These are phyloP conservation scores for Rhynchonycteris naso DNA, from an alignment of 2,797 vertebrate species.

Conservation along the genomic window DNA sequence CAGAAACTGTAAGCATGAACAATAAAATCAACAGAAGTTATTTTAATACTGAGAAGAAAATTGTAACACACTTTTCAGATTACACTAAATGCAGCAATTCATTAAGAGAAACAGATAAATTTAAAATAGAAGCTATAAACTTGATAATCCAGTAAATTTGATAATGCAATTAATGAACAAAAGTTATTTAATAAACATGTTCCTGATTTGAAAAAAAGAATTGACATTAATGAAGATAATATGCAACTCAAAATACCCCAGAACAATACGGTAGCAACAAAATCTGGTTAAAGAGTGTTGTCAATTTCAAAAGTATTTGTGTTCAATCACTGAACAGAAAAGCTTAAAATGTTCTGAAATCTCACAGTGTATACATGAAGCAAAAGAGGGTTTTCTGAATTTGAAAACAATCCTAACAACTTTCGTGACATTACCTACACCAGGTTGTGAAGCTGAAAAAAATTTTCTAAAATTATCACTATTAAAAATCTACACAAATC, in stretches of 20 bases:
- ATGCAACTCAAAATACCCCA: background rate
- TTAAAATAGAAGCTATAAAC: slow-evolving; percentile 26
- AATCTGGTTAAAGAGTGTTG: background rate
- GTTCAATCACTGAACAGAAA: background rate
- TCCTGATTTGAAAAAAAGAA: slow-evolving; percentile 16
- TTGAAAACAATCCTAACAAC: slow-evolving; percentile 13
- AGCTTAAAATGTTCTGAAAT: slow-evolving; percentile 18
- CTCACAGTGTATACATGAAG: background rate
- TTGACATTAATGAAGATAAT: background rate
- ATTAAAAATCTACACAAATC: background rate
- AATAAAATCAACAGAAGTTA: slow-evolving; percentile 45
- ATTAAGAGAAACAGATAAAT: slow-evolving; percentile 36
- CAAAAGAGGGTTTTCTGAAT: background rate
- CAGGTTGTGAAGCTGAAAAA: background rate
- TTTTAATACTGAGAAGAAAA: slow-evolving; percentile 13
- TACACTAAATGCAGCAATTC: background rate
- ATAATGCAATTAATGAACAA: slow-evolving; percentile 21
- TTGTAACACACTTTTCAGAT: slow-evolving; percentile 46
- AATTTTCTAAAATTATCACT: background rate
- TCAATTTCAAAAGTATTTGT: slow-evolving; percentile 15
- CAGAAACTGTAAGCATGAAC: slow-evolving; percentile 47
- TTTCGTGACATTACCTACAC: background rate
- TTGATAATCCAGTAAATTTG: background rate
- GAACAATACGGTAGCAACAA: background rate
- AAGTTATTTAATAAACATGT: slow-evolving; percentile 14